phyloP scores from a whole-genome alignment of 2,113 vertebrate species.

The Hiodon alosoides region DNA sequence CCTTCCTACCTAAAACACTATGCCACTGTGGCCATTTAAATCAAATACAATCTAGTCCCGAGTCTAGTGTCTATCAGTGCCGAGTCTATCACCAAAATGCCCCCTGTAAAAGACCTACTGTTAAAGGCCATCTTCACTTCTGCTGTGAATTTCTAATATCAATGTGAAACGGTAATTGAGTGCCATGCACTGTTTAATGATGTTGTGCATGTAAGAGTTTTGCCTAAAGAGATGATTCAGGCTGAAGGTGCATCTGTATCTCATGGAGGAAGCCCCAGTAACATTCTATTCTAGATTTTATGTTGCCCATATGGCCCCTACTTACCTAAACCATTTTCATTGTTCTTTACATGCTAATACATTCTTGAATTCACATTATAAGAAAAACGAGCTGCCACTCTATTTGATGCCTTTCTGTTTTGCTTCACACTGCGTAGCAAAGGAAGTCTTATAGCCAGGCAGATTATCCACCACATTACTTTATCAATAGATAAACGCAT shows the following conservation, averaged over 20 bases:
- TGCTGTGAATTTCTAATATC: not conserved
- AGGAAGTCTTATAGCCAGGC: not conserved
- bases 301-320: too few relatives aligned
- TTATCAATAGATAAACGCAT: constrained; percentile 2
- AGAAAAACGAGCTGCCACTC: too few relatives aligned
- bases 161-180: constrained; percentile 34
- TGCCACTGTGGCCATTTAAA: not conserved
- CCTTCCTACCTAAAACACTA: too few relatives aligned
- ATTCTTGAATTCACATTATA: not conserved
- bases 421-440: not conserved
- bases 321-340: too few relatives aligned
- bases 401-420: too few relatives aligned
- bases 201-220: constrained; percentile 10
- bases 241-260: too few relatives aligned
- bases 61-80: not conserved
- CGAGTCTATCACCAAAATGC: not conserved
- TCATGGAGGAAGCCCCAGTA: too few relatives aligned
- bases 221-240: constrained; percentile 16
- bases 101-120: not conserved
- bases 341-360: not conserved
- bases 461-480: constrained; percentile 4
- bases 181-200: constrained; percentile 25
- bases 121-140: not conserved
- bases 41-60: not conserved
- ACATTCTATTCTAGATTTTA: too few relatives aligned